Evolutionary conservation across 2,113 vertebrate species (phyloP), one percentile per base, ranked within the genome.

Genomic region (Podarcis raffonei): DNA sequence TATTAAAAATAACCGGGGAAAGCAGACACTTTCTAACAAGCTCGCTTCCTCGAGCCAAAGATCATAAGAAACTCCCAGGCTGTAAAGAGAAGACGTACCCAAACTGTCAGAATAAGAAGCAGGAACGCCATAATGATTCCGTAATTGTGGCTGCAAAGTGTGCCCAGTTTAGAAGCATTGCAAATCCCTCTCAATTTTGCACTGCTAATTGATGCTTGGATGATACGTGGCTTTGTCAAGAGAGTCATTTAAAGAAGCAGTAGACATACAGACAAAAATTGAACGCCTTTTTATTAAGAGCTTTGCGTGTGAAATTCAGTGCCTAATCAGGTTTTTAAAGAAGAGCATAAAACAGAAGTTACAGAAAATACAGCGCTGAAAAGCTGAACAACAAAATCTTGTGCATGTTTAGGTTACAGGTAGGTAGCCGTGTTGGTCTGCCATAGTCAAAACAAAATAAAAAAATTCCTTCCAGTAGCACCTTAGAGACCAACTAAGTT

Each of bases 1-100:
- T 94, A 62, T 92, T 87, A 84, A 83, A 83, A 90, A 71, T 1
- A 5, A 76, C 1, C 3, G 53, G 8, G 71, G 57, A 42, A 79
- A 74, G 48, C 2, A 62, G 20, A 4, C 1, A 65, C 82, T 79
- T 27, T 48, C 5, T 25, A 62, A 27, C 2, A 66, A 76, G 37
- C 42, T 30, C 79, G 23, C n/a, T 92, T 30, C 37, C 4, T 85
- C 39, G 59, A 86, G 16, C 0, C 25, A 89, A 7, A 62, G 2
- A 78, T 62, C 68, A 42, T 23, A 8, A 16, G 85, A 13, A 15
- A 81, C n/a, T 27, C 37, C 23, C 7, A 37, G 30, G 35, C 37
- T 72, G 74, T 89, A 76, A 69, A 35, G n/a, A 3, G 84, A n/a
- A 74, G 80, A 80, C 79, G 81, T 25, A 7, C 32, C 18, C 74